Base-by-base conservation (phyloP, 2,797 vertebrate genomes). In the Syndactyla subalaris region DNA sequence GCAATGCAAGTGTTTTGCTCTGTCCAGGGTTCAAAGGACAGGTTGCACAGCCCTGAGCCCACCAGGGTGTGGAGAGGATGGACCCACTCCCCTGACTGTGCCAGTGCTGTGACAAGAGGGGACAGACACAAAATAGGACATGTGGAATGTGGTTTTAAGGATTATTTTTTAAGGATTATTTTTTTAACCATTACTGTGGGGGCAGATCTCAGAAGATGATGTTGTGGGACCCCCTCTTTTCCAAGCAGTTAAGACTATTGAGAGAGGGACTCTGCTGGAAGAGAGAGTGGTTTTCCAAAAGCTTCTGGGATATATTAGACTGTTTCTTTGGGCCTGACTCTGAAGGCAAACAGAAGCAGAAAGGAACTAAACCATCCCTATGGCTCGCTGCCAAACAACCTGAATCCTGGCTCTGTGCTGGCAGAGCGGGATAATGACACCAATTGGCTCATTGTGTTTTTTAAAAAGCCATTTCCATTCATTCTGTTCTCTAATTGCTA, bases 381-480 rank as follows among this genome's bases (percentile, higher is more conserved):
- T 83, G 86, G 71, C 82, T 85, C 2, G 0, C 41, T 59, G 84
- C 81, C 90, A 92, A 81, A 22, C 46, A 81, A 79, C 84, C 61
- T 88, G 63, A 91, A 65, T 48, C 41, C 77, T 80, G 55, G 52
- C 46, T 93, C 36, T 46, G 23, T n/a, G 46, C 68, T 68, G 55
- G 39, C 62, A 70, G 52, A 57, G 55, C 7, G 21, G 36, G 54
- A 90, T 95, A 95, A 93, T 89, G 84, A 89, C 65, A 94, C 49
- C 85, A 91, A 95, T 48, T 93, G 85, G 61, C 48, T 95, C 62
- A 77, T 19, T 68, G n/a, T 82, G 41, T 91, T 89, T 41, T 59
- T 30, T 61, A 30, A 88, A 90, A 82, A 93, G 51, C 38, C 49
- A 63, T 76, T 89, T 83, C 66, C 65, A 57, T 66, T 89, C 22